Percentiles rank a stretch among this genome's conserved stretches.
Conservation (phyloP, 2,113 vertebrate species). For the Sceloporus undulatus region DNA sequence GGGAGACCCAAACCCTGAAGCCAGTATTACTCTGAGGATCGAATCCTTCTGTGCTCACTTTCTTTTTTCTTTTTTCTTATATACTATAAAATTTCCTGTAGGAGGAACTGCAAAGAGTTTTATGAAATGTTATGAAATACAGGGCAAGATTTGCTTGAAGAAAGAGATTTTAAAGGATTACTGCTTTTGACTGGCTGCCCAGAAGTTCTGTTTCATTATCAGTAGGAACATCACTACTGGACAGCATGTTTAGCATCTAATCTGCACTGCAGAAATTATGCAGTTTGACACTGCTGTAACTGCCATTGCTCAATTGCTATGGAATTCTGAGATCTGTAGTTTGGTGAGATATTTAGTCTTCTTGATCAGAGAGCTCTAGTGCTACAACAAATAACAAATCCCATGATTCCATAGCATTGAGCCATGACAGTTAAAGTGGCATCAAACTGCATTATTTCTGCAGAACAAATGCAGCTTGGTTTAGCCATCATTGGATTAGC, state of each 20-base stretch:
- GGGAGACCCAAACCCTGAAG: background rate
- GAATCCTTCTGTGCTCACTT: slow-evolving; percentile 5
- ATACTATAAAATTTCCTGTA: slow-evolving; percentile 54
- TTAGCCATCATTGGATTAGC: slow-evolving; percentile 36
- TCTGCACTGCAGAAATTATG: no score
- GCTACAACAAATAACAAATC: no score
- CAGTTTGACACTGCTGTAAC: no score
- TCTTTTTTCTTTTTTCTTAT: slow-evolving; percentile 37
- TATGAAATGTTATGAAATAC: slow-evolving; percentile 49
- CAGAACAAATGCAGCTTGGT: background rate
- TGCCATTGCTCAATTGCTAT: no score
- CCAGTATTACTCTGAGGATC: slow-evolving; percentile 52
- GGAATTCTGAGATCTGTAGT: no score
- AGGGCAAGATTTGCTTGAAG: slow-evolving; percentile 24
- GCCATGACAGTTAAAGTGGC: no score
- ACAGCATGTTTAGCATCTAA: background rate
- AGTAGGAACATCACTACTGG: slow-evolving; percentile 19
- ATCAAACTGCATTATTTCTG: no score
- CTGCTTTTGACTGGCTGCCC: background rate
- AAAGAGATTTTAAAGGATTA: slow-evolving; percentile 42
- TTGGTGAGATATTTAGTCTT: no score
- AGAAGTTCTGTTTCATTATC: slow-evolving; percentile 21
- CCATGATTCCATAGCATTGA: no score
- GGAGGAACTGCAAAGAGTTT: slow-evolving; percentile 50
- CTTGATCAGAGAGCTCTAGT: no score